These are phyloP conservation scores for Macrocentrus cingulum DNA, from an alignment of 1,140 invertebrate species.

Conservation along the genomic window DNA sequence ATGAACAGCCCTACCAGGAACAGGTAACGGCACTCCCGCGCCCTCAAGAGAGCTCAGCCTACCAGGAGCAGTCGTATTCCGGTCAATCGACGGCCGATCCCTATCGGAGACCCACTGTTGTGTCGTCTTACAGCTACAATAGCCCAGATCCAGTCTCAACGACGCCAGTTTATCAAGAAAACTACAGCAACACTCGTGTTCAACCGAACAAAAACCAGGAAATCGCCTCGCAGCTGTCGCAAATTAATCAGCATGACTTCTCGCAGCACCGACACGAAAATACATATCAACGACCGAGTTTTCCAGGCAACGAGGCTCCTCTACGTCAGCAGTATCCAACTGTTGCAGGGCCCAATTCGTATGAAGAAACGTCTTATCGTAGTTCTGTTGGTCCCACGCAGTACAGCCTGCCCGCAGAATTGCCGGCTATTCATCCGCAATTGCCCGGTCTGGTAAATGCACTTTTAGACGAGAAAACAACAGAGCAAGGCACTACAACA, in stretches of 20 bases:
- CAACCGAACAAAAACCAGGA: slow-evolving; percentile 36
- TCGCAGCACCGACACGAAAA: slow-evolving; percentile 36
- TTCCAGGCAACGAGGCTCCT: neutral
- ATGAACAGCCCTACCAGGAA: slow-evolving; percentile 19
- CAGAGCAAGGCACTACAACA: slow-evolving; percentile 18
- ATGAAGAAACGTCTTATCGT: slow-evolving; percentile 30
- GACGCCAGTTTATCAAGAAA: slow-evolving; percentile 36
- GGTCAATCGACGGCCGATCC: slow-evolving; percentile 7
- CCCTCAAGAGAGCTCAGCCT: slow-evolving; percentile 21
- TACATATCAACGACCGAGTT: slow-evolving; percentile 28
- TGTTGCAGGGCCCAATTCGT: slow-evolving; percentile 22
- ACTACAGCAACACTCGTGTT: slow-evolving; percentile 30
- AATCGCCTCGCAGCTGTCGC: slow-evolving; percentile 36
- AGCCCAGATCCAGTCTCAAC: slow-evolving; percentile 31
- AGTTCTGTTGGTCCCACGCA: slow-evolving; percentile 39
- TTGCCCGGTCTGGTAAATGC: slow-evolving; percentile 65
- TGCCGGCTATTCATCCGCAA: slow-evolving; percentile 61
- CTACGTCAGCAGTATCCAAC: slow-evolving; percentile 16
- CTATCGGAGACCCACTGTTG: slow-evolving; percentile 22
- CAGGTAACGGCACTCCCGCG: slow-evolving; percentile 26
- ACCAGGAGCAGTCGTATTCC: neutral
- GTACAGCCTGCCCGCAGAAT: slow-evolving; percentile 51
- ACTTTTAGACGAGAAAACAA: slow-evolving; percentile 57
- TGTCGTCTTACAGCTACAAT: slow-evolving; percentile 37
- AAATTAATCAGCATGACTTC: slow-evolving; percentile 37